Evolutionary conservation across 2,888 invertebrate genomes (phyloP).

Genomic region (Harpalus rubripes): DNA sequence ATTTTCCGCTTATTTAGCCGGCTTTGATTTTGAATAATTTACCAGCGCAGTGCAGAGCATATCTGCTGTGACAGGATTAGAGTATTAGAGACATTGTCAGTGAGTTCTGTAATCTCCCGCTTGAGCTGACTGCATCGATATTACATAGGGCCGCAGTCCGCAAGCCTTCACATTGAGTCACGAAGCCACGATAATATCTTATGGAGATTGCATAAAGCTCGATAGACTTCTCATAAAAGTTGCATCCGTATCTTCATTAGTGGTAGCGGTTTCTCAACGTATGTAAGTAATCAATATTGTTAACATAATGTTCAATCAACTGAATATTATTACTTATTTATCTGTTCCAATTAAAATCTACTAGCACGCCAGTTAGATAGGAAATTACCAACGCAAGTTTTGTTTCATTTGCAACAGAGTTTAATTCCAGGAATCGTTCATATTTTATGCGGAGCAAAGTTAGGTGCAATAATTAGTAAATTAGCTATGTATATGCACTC

Average conservation of each 20-base stretch:
- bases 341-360: constrained; percentile 4
- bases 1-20: constrained; percentile 1
- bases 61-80: constrained; percentile 27
- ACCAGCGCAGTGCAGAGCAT: not conserved
- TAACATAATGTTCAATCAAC: constrained; percentile 24
- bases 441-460: not conserved
- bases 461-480: not conserved
- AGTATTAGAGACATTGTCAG: constrained; percentile 20
- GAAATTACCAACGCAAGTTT: not conserved
- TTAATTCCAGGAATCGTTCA: not conserved
- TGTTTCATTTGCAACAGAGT: not conserved
- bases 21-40: constrained; percentile 15
- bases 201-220: constrained; percentile 29
- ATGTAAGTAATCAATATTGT: constrained; percentile 26
- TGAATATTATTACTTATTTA: constrained; percentile 22
- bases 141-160: constrained; percentile 15
- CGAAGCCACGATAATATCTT: constrained; percentile 30
- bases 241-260: constrained; percentile 43
- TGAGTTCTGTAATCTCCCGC: constrained; percentile 42
- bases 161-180: constrained; percentile 10
- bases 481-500: not conserved
- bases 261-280: constrained; percentile 4
- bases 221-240: constrained; percentile 46
- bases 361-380: not conserved
- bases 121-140: constrained; percentile 36